Percentiles rank a stretch among this genome's conserved stretches.
These are phyloP conservation scores for Sarcoramphus papa DNA, from an alignment of 2,797 vertebrate genomes.

Conservation along the genomic window DNA sequence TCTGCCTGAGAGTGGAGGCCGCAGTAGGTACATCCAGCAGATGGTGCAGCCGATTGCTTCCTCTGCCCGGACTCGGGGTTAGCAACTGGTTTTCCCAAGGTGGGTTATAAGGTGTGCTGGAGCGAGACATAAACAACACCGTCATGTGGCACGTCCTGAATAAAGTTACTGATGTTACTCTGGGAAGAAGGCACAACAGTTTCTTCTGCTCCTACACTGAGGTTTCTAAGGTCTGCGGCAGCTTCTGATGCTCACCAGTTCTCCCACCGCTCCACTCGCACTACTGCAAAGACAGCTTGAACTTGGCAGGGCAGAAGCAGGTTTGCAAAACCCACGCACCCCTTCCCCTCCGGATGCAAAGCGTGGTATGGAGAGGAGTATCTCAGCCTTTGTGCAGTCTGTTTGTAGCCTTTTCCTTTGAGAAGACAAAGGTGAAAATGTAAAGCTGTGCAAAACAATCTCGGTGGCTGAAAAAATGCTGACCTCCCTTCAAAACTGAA, in stretches of 20 bases:
- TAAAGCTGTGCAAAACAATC: background rate
- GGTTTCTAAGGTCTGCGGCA: background rate
- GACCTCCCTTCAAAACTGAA: background rate
- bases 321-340: background rate
- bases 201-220: background rate
- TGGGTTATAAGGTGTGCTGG: background rate
- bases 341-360: background rate
- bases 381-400: fast-evolving
- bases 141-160: background rate
- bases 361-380: fast-evolving
- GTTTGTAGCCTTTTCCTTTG: background rate
- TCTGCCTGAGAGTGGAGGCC: background rate
- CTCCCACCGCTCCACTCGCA: fast-evolving
- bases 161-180: background rate
- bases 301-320: background rate
- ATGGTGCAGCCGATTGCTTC: background rate
- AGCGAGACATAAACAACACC: background rate
- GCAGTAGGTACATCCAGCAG: background rate
- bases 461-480: background rate
- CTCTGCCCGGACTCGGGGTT: background rate
- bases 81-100: background rate
- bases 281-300: background rate
- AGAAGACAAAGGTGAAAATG: background rate
- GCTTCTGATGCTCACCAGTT: background rate
- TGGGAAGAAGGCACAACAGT: background rate